Evolutionary conservation across 1,140 invertebrate genomes (phyloP), one percentile per base, ranked within the genome.

Genomic region (Melipona quadrifasciata): DNA sequence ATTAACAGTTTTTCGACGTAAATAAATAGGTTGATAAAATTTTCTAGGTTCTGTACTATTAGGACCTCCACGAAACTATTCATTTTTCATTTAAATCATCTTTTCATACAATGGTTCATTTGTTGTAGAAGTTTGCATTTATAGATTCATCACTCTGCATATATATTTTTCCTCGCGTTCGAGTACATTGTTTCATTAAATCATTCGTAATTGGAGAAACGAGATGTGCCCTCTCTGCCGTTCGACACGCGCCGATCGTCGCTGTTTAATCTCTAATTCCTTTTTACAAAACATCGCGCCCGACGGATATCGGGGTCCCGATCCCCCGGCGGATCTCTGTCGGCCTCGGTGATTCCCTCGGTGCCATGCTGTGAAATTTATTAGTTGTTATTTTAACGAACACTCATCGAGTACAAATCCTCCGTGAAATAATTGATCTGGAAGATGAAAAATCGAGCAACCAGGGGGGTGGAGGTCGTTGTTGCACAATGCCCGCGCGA

Each of bases 331-430:
- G 64, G 64, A 67, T 67, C 4, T 19, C 67, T n/a, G 31, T 39
- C 21, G 12, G 39, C 6, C 39, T 71, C 67, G 39, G 24, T 24
- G 10, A 47, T 47, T 71, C 34, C 24, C 31, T 34, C 34, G 31
- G 19, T 47, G 68, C 31, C 39, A 34, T 17, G 24, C 4, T 16
- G 19, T 21, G 68, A 21, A 71, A 71, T 71, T 71, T 71, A 47
- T 71, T 47, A 47, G 21, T 71, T 71, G 39, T 47, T 71, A 71
- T 71, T 71, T 71, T n/a, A 71, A 71, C 68, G 68, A 71, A 71
- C 39, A 24, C 39, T 47, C 34, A 31, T 27, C 17, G 3, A 39
- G 67, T 39, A 3, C 21, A 2, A n/a, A 39, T n/a, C 21, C 24
- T 47, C 21, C 68, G 21, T 47, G 24, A 65, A 31, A 65, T 31